Percentiles rank a stretch among this genome's conserved stretches.
These are phyloP conservation scores for Scarus forsteni DNA, from an alignment of 2,797 vertebrate species.

Conservation along the genomic window DNA sequence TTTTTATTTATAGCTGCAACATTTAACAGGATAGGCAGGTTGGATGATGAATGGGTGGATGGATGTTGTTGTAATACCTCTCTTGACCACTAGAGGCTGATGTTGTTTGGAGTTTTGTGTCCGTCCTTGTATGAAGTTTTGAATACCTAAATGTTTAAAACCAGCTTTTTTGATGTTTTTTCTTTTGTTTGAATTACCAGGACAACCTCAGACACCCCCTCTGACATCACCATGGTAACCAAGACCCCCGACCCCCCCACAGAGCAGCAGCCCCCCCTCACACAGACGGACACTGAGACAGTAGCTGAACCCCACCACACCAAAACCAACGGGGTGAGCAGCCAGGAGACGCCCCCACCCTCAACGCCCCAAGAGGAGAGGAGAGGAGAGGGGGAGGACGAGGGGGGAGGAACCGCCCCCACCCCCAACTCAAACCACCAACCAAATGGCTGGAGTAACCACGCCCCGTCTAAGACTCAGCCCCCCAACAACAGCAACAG, in stretches of 20 bases:
- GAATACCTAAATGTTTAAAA: too few relatives aligned
- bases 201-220: constrained; percentile 80
- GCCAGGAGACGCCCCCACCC: constrained; percentile 42
- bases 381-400: constrained; percentile 52
- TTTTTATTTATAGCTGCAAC: too few relatives aligned
- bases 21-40: too few relatives aligned
- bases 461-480: constrained; percentile 70
- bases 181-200: constrained; percentile 62
- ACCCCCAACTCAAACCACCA: constrained; percentile 24
- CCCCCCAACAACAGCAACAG: constrained; percentile 56
- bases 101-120: too few relatives aligned
- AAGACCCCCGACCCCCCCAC: constrained; percentile 79
- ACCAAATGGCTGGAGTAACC: constrained; percentile 55
- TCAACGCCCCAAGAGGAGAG: constrained; percentile 30
- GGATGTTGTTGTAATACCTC: too few relatives aligned
- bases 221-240: constrained; percentile 74
- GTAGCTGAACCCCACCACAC: constrained; percentile 76
- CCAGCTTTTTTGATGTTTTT: too few relatives aligned
- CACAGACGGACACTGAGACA: constrained; percentile 59
- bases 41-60: too few relatives aligned
- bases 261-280: constrained; percentile 50
- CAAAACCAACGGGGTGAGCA: constrained; percentile 81
- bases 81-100: background rate
- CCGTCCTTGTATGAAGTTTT: too few relatives aligned
- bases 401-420: constrained; percentile 27